These are phyloP conservation scores for Conger conger DNA, from an alignment of 2,113 vertebrate species.

Conservation along the genomic window DNA sequence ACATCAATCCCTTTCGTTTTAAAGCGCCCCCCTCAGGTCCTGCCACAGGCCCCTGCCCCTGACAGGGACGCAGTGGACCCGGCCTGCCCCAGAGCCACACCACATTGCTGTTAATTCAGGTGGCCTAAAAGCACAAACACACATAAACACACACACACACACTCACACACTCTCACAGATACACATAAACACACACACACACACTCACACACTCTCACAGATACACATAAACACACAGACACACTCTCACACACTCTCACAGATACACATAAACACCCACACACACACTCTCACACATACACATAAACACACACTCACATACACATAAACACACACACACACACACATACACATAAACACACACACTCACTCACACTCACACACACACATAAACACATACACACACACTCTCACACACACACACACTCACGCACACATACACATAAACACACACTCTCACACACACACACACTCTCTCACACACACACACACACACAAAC, in stretches of 20 bases:
- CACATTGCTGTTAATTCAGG: not conserved
- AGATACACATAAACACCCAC: no score
- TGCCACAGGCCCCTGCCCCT: no score
- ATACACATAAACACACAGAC: not conserved
- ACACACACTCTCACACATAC: not conserved
- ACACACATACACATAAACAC: conserved; percentile 5
- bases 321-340: not conserved
- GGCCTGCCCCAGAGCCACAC: no score
- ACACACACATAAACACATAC: not conserved
- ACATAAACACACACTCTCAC: no score
- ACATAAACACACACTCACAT: conserved; percentile 13
- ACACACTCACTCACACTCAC: not conserved
- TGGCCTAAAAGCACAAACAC: not conserved
- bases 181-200: no score
- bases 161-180: not conserved
- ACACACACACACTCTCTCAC: not conserved
- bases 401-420: conserved; percentile 14
- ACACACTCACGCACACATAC: not conserved
- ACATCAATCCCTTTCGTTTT: not conserved
- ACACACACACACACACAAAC: not conserved
- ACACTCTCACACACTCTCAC: no score
- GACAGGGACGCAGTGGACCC: no score
- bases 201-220: not conserved
- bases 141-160: not conserved
- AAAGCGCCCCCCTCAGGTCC: no score